Conservation (phyloP, 2,888 invertebrate genomes). For the Zonitis immaculata region DNA sequence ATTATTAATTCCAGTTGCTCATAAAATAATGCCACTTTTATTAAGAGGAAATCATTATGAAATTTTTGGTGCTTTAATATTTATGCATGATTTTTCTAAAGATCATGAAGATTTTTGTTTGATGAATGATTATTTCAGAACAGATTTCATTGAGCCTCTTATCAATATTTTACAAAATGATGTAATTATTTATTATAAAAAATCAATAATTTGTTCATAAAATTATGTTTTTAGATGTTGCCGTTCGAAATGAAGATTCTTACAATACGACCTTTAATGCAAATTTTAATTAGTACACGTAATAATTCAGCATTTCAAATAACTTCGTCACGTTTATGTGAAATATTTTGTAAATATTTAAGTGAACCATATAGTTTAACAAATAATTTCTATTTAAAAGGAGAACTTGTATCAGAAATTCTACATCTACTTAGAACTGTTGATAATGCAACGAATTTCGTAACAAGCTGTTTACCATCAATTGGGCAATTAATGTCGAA, state of each 20-base stretch:
- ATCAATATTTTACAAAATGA: constrained; percentile 25
- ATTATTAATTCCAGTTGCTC: constrained; percentile 13
- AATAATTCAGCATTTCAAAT: constrained; percentile 8
- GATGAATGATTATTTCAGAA: constrained; percentile 15
- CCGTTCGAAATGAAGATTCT: constrained; percentile 8
- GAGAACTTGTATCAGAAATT: constrained; percentile 26
- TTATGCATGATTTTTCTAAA: constrained; percentile 24
- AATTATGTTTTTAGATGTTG: constrained; percentile 9
- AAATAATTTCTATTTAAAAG: constrained; percentile 27
- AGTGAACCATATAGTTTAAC: constrained; percentile 23
- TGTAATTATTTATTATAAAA: constrained; percentile 7
- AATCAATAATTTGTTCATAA: neutral
- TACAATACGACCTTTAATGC: constrained; percentile 11
- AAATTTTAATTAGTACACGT: constrained; percentile 11
- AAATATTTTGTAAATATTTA: constrained; percentile 19
- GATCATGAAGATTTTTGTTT: constrained; percentile 12
- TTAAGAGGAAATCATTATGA: constrained; percentile 19
- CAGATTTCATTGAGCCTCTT: constrained; percentile 27
- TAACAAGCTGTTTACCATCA: constrained; percentile 22
- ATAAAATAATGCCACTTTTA: constrained; percentile 22
- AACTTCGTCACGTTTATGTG: constrained; percentile 9
- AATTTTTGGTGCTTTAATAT: constrained; percentile 22
- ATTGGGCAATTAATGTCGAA: constrained; percentile 29
- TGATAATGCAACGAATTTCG: constrained; percentile 14
- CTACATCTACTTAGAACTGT: constrained; percentile 11